Evolutionary conservation across 2,113 vertebrate genomes (phyloP).

Genomic region (rat (Rattus norvegicus)): DNA sequence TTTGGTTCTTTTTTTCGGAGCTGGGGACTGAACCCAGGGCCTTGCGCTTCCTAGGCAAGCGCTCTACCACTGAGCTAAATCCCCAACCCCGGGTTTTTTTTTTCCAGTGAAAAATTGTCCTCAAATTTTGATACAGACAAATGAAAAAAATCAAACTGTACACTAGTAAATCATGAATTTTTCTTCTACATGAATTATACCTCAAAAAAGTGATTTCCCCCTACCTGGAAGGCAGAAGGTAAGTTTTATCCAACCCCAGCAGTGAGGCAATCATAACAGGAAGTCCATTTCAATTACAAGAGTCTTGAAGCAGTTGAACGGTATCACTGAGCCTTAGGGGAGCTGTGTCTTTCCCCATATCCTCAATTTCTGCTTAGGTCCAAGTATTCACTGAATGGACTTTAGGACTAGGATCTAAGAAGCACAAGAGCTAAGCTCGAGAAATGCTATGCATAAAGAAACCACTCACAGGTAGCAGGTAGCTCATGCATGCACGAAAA

Average conservation of each 20-base stretch:
- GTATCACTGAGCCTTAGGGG: not conserved
- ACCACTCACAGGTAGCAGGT: too few relatives aligned
- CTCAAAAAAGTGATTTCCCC: not conserved
- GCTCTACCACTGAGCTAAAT: too few relatives aligned
- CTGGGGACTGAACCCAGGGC: too few relatives aligned
- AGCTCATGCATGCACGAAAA: fast-evolving
- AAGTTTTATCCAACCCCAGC: not conserved
- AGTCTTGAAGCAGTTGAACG: not conserved
- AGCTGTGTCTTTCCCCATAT: not conserved
- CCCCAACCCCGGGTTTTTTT: too few relatives aligned
- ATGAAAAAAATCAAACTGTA: not conserved
- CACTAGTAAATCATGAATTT: not conserved
- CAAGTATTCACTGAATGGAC: not conserved
- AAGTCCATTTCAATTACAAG: not conserved
- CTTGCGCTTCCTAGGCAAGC: too few relatives aligned
- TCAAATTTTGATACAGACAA: not conserved
- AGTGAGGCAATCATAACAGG: fast-evolving
- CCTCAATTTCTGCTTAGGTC: not conserved
- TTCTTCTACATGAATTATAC: not conserved
- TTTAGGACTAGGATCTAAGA: not conserved
- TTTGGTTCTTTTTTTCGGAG: too few relatives aligned
- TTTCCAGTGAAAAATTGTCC: not conserved
- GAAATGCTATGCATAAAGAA: not conserved
- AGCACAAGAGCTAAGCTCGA: not conserved
- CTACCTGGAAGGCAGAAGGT: not conserved